Conservation (phyloP, 92 coral and sea anemone species). For the Diadumene lineata region DNA sequence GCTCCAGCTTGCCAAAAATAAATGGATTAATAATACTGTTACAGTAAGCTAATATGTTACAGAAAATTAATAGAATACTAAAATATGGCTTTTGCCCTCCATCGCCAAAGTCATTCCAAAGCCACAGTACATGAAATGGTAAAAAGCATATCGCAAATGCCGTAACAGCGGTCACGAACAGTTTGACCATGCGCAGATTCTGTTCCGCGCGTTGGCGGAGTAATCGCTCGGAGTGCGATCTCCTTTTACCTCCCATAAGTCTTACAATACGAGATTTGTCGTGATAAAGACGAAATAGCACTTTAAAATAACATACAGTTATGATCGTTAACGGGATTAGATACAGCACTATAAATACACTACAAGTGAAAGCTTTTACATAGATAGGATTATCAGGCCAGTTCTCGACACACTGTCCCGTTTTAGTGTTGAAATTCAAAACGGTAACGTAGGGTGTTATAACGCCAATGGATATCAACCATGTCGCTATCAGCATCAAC, state of each 20-base stretch:
- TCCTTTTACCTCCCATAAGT: constrained; percentile 27
- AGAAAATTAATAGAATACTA: constrained; percentile 54
- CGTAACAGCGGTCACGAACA: constrained; percentile 71
- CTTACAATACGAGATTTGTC: constrained; percentile 26
- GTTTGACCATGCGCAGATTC: constrained; percentile 69
- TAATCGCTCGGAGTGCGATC: constrained; percentile 2
- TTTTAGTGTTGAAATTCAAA: constrained; percentile 17
- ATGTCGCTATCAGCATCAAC: constrained; percentile 39
- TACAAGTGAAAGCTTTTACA: constrained; percentile 42
- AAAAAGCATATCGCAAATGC: constrained; percentile 78
- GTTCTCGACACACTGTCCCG: constrained; percentile 45
- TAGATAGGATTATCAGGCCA: constrained; percentile 43
- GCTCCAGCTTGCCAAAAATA: constrained; percentile 71
- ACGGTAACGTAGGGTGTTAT: constrained; percentile 65
- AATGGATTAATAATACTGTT: constrained; percentile 90
- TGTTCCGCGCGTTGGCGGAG: constrained; percentile 62
- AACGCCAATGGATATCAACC: constrained; percentile 55
- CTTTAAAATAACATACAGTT: constrained; percentile 28
- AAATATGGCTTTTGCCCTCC: constrained; percentile 56
- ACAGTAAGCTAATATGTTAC: constrained; percentile 76
- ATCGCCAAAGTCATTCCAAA: constrained; percentile 81
- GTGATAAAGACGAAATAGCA: constrained; percentile 22
- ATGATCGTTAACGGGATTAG: constrained; percentile 49
- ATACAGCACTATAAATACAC: constrained; percentile 52
- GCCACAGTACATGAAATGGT: constrained; percentile 78